Conservation (phyloP, 2,797 vertebrate genomes). For the Propithecus deckenii region DNA sequence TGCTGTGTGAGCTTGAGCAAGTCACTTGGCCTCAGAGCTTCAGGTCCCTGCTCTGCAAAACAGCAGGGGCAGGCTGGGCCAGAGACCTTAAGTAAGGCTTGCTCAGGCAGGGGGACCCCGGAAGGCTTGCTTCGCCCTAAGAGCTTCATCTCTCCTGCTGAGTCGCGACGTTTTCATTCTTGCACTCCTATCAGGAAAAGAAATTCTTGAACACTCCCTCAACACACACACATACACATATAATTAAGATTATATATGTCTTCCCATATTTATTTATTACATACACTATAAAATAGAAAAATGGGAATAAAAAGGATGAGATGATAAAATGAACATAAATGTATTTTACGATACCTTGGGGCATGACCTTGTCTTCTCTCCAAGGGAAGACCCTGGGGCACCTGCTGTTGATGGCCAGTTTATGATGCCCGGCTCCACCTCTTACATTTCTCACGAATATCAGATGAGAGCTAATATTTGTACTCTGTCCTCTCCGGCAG, state of each 20-base stretch:
- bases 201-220: neutral
- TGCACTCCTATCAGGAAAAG: neutral
- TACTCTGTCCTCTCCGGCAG: neutral
- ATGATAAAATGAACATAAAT: neutral
- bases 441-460: neutral
- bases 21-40: neutral
- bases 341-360: neutral
- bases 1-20: neutral
- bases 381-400: neutral
- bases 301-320: neutral
- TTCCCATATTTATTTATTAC: neutral
- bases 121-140: neutral
- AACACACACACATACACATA: neutral
- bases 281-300: neutral
- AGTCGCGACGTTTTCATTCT: neutral
- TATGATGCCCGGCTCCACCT: neutral
- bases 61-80: neutral
- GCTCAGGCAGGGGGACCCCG: neutral
- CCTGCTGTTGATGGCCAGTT: neutral
- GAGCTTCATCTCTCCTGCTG: neutral
- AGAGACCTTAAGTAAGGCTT: neutral
- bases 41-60: neutral
- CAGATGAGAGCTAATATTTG: neutral
- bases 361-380: neutral
- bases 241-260: neutral